These are phyloP conservation scores for Rhabditoides inermis DNA, from an alignment of 2,888 invertebrate genomes.

Conservation along the genomic window DNA sequence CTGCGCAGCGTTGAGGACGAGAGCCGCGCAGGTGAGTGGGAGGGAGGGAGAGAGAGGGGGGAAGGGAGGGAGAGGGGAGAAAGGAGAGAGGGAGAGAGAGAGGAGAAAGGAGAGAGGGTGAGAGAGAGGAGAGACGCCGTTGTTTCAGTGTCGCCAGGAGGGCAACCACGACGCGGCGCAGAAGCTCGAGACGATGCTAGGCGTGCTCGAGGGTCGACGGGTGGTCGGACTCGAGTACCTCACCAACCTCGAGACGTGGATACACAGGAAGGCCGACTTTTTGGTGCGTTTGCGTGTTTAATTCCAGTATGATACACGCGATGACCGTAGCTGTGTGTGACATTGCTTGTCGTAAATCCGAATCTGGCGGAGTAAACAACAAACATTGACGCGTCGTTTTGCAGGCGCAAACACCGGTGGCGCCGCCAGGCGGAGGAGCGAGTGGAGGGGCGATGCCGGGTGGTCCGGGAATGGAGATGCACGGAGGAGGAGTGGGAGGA, in stretches of 20 bases:
- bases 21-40: too few species aligned
- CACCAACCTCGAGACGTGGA: conserved; percentile 34
- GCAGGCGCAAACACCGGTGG: too few species aligned
- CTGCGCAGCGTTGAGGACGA: conserved; percentile 6
- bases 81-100: neutral
- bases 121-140: neutral
- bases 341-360: too few species aligned
- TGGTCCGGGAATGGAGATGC: too few species aligned
- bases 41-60: too few species aligned
- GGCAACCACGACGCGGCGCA: conserved; percentile 27
- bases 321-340: too few species aligned
- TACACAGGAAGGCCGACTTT: conserved; percentile 32
- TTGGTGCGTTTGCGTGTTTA: conserved; percentile 11
- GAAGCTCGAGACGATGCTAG: conserved; percentile 31
- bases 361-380: too few species aligned
- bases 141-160: conserved; percentile 22
- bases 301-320: too few species aligned
- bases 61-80: conserved; percentile 5
- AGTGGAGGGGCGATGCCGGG: too few species aligned
- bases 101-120: neutral
- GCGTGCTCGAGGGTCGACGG: conserved; percentile 32
- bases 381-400: too few species aligned
- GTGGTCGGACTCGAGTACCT: conserved; percentile 34
- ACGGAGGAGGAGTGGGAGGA: conserved; percentile 3
- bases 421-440: too few species aligned